phyloP scores from a whole-genome alignment of 2,797 vertebrate species.

The Podarcis siculus region DNA sequence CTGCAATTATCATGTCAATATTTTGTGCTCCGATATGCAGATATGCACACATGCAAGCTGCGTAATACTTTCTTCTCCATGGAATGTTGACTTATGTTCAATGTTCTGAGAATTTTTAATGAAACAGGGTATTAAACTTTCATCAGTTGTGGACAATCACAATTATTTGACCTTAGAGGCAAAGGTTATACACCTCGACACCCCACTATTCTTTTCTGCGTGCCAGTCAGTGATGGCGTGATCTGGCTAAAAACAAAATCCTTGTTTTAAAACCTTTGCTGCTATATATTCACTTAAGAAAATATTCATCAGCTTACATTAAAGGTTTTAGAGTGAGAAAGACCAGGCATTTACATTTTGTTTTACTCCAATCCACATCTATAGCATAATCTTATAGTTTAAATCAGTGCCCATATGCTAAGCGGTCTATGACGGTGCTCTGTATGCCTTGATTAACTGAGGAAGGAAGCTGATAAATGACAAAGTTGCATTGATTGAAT shows the following conservation, averaged over 20 bases:
- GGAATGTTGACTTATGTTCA: slow-evolving; percentile 83
- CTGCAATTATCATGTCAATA: slow-evolving; percentile 99
- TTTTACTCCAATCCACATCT: slow-evolving; percentile 5
- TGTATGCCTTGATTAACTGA: slow-evolving; percentile 12
- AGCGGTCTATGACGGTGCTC: slow-evolving; percentile 12
- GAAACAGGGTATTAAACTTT: slow-evolving; percentile 79
- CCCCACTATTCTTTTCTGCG: slow-evolving; percentile 48
- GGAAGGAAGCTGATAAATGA: slow-evolving; percentile 22
- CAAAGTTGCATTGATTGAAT: neutral
- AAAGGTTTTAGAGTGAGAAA: neutral
- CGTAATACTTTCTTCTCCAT: slow-evolving; percentile 85
- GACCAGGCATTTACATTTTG: slow-evolving; percentile 38
- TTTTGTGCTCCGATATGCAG: slow-evolving; percentile 90
- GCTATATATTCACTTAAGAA: neutral
- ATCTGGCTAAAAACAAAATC: slow-evolving; percentile 29
- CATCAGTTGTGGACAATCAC: slow-evolving; percentile 74
- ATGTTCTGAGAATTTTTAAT: slow-evolving; percentile 82
- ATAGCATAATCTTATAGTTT: neutral
- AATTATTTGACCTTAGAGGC: slow-evolving; percentile 74
- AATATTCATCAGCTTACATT: neutral
- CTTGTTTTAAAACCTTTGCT: neutral
- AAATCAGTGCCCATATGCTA: neutral
- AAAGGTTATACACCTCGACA: slow-evolving; percentile 58
- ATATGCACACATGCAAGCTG: slow-evolving; percentile 85
- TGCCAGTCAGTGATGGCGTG: slow-evolving; percentile 32